Base-by-base conservation (phyloP, 2,888 invertebrate species). In the Aphrophora alni region DNA sequence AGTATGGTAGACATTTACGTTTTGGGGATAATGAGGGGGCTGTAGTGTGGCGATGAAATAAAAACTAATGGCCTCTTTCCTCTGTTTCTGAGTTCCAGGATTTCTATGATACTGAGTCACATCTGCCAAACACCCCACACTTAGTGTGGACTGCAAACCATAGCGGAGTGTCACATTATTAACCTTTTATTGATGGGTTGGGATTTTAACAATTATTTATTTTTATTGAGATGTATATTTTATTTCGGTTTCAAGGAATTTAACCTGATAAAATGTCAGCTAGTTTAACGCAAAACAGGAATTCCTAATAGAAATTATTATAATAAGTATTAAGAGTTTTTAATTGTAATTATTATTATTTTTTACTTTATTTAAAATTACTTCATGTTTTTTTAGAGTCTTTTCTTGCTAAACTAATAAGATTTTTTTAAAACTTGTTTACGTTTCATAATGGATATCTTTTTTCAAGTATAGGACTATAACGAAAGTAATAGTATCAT, bases 51-150 rank as follows among this genome's bases (percentile, higher is more conserved):
- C 44, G 44, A 82, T 71, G 33, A 82, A 72, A 80, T 80, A 86
- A 86, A 88, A 87, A 89, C 89, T 89, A 89, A 89, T 89, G 87
- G 88, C 87, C 88, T 88, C 89, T 89, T n/a, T 89, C 88, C 88
- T 89, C 89, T 88, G 89, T 89, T 89, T 89, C 89, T 89, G 89
- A 89, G 89, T 89, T 89, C 88, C 89, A 89, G 89, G 84, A 84
- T 77, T 80, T 82, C 81, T 81, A 80, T 83, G 83, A 83, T 79
- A 72, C 77, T 72, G 76, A 77, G 72, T 70, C 59, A 73, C 76
- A 51, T 59, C 76, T 70, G 73, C 80, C 71, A 71, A 80, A 77
- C 28, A 76, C 75, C 24, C 69, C 69, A 69, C 26, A 26, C 69
- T 44, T 44, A 44, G 44, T 44, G 44, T 44, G 44, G 44, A 44